phyloP scores from a whole-genome alignment of 2,797 vertebrate species.

The Sparus aurata region DNA sequence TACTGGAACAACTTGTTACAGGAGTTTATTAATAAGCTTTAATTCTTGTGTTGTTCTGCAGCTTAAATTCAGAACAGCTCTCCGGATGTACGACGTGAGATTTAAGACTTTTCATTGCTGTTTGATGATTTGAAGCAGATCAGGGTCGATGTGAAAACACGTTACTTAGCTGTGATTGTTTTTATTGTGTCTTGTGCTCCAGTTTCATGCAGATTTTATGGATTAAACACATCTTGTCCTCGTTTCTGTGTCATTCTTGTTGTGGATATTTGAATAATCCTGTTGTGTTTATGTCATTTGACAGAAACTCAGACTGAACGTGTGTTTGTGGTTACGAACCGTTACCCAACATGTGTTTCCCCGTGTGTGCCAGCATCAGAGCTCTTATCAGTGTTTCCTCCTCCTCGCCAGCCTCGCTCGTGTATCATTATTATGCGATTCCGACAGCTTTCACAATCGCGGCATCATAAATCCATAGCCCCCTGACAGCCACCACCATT shows the following conservation, averaged over 20 bases:
- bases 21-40: too few relatives aligned
- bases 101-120: too few relatives aligned
- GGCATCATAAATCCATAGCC: slow-evolving; percentile 59
- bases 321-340: slow-evolving; percentile 1
- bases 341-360: slow-evolving; percentile 5
- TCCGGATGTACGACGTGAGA: too few relatives aligned
- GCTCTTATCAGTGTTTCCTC: slow-evolving; percentile 49
- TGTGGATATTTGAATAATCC: not conserved
- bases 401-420: slow-evolving; percentile 5
- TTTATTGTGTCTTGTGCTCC: not conserved
- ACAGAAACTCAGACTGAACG: not conserved
- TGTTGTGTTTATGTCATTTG: not conserved
- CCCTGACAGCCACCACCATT: slow-evolving; percentile 56
- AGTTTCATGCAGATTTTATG: not conserved
- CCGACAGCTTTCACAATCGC: slow-evolving; percentile 61
- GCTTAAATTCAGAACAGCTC: too few relatives aligned
- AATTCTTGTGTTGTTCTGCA: too few relatives aligned
- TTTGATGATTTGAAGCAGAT: too few relatives aligned
- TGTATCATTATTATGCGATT: slow-evolving; percentile 28
- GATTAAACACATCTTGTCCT: not conserved
- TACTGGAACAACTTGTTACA: too few relatives aligned
- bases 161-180: too few relatives aligned
- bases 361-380: slow-evolving; percentile 17
- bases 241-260: not conserved
- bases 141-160: too few relatives aligned